A percentile compares a stretch with the other conserved stretches of the same genome.
Evolutionary conservation across 2,113 vertebrate genomes (phyloP).

Genomic region (Riparia riparia): DNA sequence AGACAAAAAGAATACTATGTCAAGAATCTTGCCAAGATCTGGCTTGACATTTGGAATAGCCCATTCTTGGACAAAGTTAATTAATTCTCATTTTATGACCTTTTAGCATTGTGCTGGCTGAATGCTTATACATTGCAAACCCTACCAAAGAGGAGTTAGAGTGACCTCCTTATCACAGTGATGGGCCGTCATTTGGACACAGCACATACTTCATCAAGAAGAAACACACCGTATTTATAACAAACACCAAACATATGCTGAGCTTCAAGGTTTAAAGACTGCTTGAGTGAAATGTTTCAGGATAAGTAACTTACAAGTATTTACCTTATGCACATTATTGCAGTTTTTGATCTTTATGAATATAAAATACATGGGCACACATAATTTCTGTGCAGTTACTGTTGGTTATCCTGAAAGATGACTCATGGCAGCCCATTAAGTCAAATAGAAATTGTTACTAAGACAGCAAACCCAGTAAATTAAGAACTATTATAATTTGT

Average conservation of each 20-base stretch:
- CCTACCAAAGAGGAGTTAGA: neutral
- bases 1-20: neutral
- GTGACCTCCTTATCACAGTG: neutral
- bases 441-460: neutral
- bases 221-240: neutral
- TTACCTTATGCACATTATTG: neutral
- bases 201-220: neutral
- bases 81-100: neutral
- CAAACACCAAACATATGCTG: neutral
- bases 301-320: neutral
- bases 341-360: neutral
- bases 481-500: neutral
- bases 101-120: neutral
- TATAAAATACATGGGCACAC: neutral
- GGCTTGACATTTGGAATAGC: neutral
- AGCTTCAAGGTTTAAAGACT: neutral
- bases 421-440: neutral
- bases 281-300: neutral
- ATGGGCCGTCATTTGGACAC: neutral
- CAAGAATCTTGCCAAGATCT: neutral
- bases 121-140: neutral
- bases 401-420: neutral
- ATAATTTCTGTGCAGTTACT: neutral
- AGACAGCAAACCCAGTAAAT: neutral
- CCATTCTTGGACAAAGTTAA: neutral